These are phyloP conservation scores for Caenorhabditis zanzibari DNA, from an alignment of 2,888 invertebrate species.

Conservation along the genomic window DNA sequence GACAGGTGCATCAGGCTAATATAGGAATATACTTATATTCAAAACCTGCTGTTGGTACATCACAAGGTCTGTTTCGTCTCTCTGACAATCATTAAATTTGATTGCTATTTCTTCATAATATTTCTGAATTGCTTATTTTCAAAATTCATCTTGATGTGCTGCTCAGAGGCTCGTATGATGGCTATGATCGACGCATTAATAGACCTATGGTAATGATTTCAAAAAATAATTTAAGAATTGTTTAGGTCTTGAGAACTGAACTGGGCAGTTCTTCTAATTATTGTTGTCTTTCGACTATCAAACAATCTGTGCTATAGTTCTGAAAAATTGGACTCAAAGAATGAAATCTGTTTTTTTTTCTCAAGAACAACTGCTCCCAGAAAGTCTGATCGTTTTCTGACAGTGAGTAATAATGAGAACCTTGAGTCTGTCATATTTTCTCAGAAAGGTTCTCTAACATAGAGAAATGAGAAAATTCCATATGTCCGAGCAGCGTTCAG, in stretches of 20 bases:
- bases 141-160: not conserved
- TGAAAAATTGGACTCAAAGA: not conserved
- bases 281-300: too few species aligned
- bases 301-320: too few species aligned
- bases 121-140: not conserved
- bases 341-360: too few species aligned
- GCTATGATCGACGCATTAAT: constrained; percentile 23
- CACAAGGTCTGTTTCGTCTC: not conserved
- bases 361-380: not conserved
- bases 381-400: not conserved
- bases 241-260: not conserved
- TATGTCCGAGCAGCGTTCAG: constrained; percentile 10
- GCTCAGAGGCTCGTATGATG: constrained; percentile 11
- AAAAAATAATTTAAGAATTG: not conserved
- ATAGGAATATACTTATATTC: constrained; percentile 22
- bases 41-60: constrained; percentile 12
- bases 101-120: not conserved
- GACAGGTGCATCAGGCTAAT: constrained; percentile 24
- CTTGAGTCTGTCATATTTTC: not conserved
- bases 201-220: constrained; percentile 13
- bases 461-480: constrained; percentile 5
- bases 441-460: not conserved
- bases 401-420: constrained; percentile 1
- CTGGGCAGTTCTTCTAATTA: too few species aligned
- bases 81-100: not conserved